These are phyloP conservation scores for Melinopterus prodromus DNA, from an alignment of 2,888 invertebrate genomes.

Conservation along the genomic window DNA sequence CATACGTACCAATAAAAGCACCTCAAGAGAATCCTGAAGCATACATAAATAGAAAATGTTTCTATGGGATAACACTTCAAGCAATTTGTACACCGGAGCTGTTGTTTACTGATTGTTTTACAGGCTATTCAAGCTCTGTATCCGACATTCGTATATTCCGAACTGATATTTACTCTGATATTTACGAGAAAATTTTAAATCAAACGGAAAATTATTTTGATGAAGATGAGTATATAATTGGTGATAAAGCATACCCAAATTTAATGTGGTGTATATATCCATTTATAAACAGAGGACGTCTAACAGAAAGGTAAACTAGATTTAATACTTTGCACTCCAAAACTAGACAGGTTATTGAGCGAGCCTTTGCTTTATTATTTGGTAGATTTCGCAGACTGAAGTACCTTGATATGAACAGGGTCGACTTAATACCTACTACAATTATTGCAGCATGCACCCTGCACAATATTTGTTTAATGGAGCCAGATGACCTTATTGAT, in stretches of 20 bases:
- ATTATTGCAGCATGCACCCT: too few species aligned
- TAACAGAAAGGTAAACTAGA: too few species aligned
- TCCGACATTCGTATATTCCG: constrained; percentile 41
- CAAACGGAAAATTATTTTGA: background rate
- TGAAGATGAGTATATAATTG: background rate
- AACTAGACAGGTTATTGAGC: too few species aligned
- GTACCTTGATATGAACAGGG: too few species aligned
- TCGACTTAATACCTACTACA: too few species aligned
- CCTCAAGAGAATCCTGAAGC: constrained; percentile 40
- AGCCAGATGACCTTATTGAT: too few species aligned
- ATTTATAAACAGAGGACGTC: too few species aligned
- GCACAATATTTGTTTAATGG: too few species aligned
- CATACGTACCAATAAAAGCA: constrained; percentile 45
- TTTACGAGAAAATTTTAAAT: background rate
- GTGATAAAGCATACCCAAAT: background rate
- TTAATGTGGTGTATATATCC: too few species aligned
- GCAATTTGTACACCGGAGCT: constrained; percentile 39
- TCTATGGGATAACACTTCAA: constrained; percentile 44
- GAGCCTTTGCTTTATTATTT: too few species aligned
- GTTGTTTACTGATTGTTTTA: constrained; percentile 34
- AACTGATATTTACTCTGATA: constrained; percentile 40
- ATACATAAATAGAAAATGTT: constrained; percentile 45
- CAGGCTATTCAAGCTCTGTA: constrained; percentile 39
- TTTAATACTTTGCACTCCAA: too few species aligned
- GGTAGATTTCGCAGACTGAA: too few species aligned